These are phyloP conservation scores for Daubentonia madagascariensis DNA, from an alignment of 2,113 vertebrate species.

Conservation along the genomic window DNA sequence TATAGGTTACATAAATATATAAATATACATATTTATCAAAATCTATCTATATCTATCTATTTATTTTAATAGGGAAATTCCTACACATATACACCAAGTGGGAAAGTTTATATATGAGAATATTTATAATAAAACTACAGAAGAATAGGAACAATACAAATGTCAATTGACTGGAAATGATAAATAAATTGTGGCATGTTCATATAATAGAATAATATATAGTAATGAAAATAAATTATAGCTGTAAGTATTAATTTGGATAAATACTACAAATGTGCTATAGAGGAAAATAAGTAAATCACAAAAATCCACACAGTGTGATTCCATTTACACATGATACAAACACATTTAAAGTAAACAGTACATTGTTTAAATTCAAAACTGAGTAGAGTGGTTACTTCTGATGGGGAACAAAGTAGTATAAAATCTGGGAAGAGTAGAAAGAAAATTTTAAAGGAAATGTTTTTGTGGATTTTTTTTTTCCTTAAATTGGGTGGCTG, in stretches of 20 bases:
- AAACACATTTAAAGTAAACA: not conserved
- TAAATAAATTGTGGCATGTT: not conserved
- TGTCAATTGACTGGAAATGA: not conserved
- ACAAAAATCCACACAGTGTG: not conserved
- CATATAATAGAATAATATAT: not conserved
- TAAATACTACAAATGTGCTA: not conserved
- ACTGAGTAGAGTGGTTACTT: not conserved
- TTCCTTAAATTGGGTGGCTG: not conserved
- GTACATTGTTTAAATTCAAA: not conserved
- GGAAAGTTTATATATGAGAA: not conserved
- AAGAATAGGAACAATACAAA: not conserved
- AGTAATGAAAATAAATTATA: not conserved
- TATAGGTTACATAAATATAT: not conserved
- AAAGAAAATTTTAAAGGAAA: not conserved
- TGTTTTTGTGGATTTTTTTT: not conserved
- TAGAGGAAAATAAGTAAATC: not conserved
- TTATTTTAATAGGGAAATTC: not conserved
- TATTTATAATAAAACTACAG: not conserved
- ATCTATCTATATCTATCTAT: not conserved
- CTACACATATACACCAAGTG: not conserved
- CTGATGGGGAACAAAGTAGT: not conserved
- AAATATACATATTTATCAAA: not conserved
- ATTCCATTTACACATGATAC: not conserved
- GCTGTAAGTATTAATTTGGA: not conserved
- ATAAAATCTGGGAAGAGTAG: not conserved